Evolutionary conservation across 2,888 invertebrate genomes (phyloP), one percentile per base, ranked within the genome.

Genomic region (Orthonychiurus folsomi): DNA sequence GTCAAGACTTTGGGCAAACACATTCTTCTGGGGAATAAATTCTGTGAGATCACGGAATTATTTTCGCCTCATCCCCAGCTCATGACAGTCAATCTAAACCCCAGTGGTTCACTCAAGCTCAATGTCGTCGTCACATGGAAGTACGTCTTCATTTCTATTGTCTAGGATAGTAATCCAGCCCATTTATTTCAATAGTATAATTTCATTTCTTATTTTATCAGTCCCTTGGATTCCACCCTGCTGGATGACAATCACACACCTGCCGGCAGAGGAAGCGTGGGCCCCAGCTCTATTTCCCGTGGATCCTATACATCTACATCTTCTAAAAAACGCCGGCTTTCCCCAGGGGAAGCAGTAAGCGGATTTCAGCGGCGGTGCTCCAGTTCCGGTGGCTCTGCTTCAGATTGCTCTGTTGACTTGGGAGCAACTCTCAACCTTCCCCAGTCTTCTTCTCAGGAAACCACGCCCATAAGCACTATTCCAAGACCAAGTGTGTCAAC

Each of bases 11-110:
- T 75, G 56, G 75, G 75, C 5, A 75, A 75, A 60, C 65, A 79
- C 77, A 78, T 79, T 25, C 66, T 79, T 20, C 70, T 78, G n/a
- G 80, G 80, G 18, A 80, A 81, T 73, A 80, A 82, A 72, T 77
- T 77, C 66, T 83, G 82, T 75, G 82, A 83, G 69, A 80, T 80
- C 21, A 77, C 78, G 61, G 80, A 81, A 66, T 76, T 83, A 56
- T 81, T 82, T 73, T 78, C 80, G n/a, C 78, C 81, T 3, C 78
- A 81, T 66, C 81, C 82, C 1, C 82, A 82, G 73, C 75, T 82
- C 60, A 80, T 83, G 79, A 81, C 82, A 1, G 79, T 83, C 74
- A 81, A 80, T 73, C 76, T 83, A 66, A 83, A 83, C 73, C 76
- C 79, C 15, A 79, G 79, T 70, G 82, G 82, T 63, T 81, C 81